Percentiles rank a stretch among this genome's conserved stretches.
These are phyloP conservation scores for Hyla sarda DNA, from an alignment of 2,113 vertebrate species.

Conservation along the genomic window DNA sequence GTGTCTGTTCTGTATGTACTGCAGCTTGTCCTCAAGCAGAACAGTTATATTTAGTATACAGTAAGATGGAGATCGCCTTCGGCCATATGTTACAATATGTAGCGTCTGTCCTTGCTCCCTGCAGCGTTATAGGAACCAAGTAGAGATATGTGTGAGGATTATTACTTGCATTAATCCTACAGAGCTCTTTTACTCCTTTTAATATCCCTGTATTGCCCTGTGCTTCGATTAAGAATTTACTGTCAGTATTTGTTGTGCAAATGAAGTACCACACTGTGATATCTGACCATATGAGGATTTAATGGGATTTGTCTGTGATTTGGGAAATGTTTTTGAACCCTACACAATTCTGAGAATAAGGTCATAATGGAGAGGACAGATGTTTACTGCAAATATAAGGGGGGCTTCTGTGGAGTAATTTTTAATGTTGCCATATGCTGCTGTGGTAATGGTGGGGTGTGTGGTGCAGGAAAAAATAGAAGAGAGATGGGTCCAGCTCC, in stretches of 20 bases:
- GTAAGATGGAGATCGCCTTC: slow-evolving; percentile 15
- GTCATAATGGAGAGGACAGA: too few relatives aligned
- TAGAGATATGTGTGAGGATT: neutral
- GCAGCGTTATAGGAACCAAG: neutral
- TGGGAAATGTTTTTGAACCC: neutral
- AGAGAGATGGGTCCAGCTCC: too few relatives aligned
- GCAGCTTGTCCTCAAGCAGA: neutral
- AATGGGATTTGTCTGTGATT: neutral
- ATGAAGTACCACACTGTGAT: too few relatives aligned
- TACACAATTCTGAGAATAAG: too few relatives aligned
- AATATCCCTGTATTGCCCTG: neutral
- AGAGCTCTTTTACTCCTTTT: neutral
- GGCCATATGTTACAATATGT: slow-evolving; percentile 27
- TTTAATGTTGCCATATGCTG: too few relatives aligned
- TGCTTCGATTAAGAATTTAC: neutral
- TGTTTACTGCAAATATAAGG: too few relatives aligned
- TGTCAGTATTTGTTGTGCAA: neutral
- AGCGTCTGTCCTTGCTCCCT: neutral
- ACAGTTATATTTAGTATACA: slow-evolving; percentile 4
- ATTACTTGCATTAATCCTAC: neutral
- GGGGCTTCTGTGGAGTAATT: too few relatives aligned
- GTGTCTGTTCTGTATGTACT: neutral
- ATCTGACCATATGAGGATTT: neutral
- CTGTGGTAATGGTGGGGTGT: too few relatives aligned
- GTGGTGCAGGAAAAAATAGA: too few relatives aligned